Evolutionary conservation across 2,888 invertebrate genomes (phyloP).

Genomic region (Caenorhabditis parvicauda): DNA sequence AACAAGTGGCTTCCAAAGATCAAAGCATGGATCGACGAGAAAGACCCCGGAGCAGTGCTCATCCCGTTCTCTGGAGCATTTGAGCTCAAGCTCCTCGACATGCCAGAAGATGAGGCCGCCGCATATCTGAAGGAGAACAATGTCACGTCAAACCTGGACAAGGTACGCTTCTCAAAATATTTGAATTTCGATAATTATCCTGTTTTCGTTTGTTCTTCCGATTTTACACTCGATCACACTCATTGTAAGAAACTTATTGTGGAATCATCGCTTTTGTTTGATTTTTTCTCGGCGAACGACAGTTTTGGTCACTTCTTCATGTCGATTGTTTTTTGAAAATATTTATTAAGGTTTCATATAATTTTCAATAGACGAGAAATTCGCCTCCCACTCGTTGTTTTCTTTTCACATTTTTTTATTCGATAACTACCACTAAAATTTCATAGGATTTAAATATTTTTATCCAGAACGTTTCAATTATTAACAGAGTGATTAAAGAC

Average conservation of each 20-base stretch:
- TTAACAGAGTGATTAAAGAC: constrained; percentile 64
- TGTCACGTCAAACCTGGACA: constrained; percentile 35
- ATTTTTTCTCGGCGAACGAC: too few species aligned
- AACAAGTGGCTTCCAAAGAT: constrained; percentile 78
- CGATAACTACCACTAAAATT: not conserved
- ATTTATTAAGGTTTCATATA: too few species aligned
- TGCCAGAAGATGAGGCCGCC: constrained; percentile 75
- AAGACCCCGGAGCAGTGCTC: constrained; percentile 83
- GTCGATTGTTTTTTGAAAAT: too few species aligned
- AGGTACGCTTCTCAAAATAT: constrained; percentile 12
- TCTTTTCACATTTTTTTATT: too few species aligned
- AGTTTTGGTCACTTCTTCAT: too few species aligned
- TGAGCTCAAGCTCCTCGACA: constrained; percentile 82
- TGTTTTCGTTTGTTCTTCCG: too few species aligned
- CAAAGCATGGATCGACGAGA: constrained; percentile 96
- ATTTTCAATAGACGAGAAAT: too few species aligned
- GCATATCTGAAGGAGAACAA: constrained; percentile 76
- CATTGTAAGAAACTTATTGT: too few species aligned
- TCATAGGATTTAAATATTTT: not conserved
- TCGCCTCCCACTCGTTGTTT: too few species aligned
- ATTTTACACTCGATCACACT: too few species aligned
- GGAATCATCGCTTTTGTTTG: too few species aligned
- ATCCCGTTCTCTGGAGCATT: constrained; percentile 94
- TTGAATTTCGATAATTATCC: not conserved
- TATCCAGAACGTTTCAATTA: not conserved